These are phyloP conservation scores for Myrmecobius fasciatus DNA, from an alignment of 2,113 vertebrate species.

Conservation along the genomic window DNA sequence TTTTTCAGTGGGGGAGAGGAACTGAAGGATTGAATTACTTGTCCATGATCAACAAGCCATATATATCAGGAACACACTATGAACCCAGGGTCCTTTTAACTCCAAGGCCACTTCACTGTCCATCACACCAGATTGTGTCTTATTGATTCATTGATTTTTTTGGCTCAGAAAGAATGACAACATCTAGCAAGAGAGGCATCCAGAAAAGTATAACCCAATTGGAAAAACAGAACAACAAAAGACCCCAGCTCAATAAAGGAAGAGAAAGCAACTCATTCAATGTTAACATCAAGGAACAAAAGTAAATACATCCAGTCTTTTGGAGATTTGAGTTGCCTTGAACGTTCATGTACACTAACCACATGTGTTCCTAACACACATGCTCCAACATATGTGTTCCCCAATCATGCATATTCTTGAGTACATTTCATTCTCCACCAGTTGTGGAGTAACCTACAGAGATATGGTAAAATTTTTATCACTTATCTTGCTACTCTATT, in stretches of 20 bases:
- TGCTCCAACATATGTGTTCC: neutral
- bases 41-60: neutral
- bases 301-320: no score
- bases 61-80: neutral
- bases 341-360: neutral
- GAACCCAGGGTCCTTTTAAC: neutral
- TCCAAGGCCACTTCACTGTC: neutral
- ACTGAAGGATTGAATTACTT: neutral
- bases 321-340: neutral
- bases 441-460: neutral
- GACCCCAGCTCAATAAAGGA: no score
- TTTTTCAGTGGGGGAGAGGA: neutral
- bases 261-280: neutral
- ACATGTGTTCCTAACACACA: neutral
- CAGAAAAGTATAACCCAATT: neutral
- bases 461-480: neutral
- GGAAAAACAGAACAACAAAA: no score
- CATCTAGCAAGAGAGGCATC: neutral
- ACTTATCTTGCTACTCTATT: neutral
- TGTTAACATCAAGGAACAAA: neutral
- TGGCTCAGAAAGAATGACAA: neutral
- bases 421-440: neutral
- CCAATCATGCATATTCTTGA: neutral
- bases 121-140: neutral
- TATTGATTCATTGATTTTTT: neutral